Evolutionary conservation across 1,140 invertebrate genomes (phyloP).

Genomic region (Pogonus chalceus): DNA sequence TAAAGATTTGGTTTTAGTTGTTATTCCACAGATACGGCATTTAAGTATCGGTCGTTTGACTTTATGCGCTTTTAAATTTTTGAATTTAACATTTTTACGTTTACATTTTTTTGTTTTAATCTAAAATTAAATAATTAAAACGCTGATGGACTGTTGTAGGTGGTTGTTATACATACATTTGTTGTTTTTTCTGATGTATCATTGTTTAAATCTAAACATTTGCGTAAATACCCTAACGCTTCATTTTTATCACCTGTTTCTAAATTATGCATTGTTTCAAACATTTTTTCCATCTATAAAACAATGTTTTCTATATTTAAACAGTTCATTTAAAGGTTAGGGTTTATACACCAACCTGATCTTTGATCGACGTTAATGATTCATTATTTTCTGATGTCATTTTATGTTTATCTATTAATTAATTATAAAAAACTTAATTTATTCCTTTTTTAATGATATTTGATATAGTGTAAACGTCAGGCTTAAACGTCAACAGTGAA

Average conservation of each 20-base stretch:
- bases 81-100: background rate
- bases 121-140: background rate
- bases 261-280: conserved; percentile 13
- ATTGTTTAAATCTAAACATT: background rate
- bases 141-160: conserved; percentile 9
- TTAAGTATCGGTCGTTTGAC: conserved; percentile 7
- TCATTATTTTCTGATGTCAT: conserved; percentile 11
- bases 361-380: conserved; percentile 12
- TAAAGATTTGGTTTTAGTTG: conserved; percentile 8
- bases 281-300: conserved; percentile 14
- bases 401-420: background rate
- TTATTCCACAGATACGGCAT: conserved; percentile 13
- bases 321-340: background rate
- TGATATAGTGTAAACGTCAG: too few relatives aligned
- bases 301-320: background rate
- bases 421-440: too few relatives aligned
- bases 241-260: conserved; percentile 13
- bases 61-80: conserved; percentile 10
- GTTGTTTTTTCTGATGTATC: too few relatives aligned
- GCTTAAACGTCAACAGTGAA: too few relatives aligned
- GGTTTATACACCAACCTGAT: conserved; percentile 10
- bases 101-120: background rate
- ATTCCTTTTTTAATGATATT: too few relatives aligned
- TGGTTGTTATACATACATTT: too few relatives aligned
- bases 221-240: conserved; percentile 9